phyloP scores from a whole-genome alignment of 2,113 vertebrate genomes.

The Symphodus melops region DNA sequence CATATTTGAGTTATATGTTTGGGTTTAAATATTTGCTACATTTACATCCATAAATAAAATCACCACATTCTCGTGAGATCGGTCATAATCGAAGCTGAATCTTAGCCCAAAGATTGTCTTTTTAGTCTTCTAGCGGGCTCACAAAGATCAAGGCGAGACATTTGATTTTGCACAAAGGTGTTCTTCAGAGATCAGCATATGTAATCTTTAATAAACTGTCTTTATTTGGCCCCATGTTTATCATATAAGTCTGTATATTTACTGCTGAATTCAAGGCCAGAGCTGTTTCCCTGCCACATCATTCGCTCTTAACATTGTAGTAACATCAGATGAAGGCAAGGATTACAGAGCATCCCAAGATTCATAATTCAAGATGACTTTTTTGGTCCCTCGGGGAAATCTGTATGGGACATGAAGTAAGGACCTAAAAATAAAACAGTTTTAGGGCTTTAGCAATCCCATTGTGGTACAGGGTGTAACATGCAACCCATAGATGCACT shows the following conservation, averaged over 20 bases:
- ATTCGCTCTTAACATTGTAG: background rate
- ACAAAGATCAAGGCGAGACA: background rate
- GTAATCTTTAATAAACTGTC: background rate
- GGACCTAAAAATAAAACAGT: slow-evolving; percentile 23
- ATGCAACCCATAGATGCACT: background rate
- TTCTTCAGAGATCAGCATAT: no score
- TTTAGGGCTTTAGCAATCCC: background rate
- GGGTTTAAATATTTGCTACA: background rate
- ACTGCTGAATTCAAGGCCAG: background rate
- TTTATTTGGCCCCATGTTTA: background rate
- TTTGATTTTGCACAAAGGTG: background rate
- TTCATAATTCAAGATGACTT: slow-evolving; percentile 31
- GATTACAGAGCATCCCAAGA: slow-evolving; percentile 2
- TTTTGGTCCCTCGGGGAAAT: background rate
- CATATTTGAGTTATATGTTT: no score
- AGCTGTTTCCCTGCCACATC: background rate
- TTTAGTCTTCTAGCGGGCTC: no score
- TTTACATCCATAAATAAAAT: background rate
- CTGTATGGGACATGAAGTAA: slow-evolving; percentile 19
- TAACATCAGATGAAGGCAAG: background rate
- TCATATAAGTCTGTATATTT: no score
- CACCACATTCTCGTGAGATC: no score
- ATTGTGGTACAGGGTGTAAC: background rate
- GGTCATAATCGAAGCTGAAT: no score
- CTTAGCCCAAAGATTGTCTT: no score